These are phyloP conservation scores for Scytalopus superciliaris DNA, from an alignment of 2,113 vertebrate genomes.

Conservation along the genomic window DNA sequence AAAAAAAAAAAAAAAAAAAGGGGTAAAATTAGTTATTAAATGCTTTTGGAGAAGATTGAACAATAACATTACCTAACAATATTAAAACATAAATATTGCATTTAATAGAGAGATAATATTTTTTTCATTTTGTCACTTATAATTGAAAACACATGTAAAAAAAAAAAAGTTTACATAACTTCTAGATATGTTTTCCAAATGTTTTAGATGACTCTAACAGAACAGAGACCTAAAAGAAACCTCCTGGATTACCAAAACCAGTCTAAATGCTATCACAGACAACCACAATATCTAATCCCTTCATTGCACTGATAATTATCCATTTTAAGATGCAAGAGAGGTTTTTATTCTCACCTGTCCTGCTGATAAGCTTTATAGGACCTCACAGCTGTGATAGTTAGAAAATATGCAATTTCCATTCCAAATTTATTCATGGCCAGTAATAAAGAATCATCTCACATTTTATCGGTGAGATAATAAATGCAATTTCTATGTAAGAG, in stretches of 20 bases:
- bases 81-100: background rate
- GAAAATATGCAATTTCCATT: background rate
- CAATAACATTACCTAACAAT: background rate
- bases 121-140: background rate
- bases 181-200: background rate
- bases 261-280: background rate
- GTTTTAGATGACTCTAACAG: background rate
- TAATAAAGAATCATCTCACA: background rate
- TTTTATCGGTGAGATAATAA: background rate
- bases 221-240: background rate
- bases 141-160: background rate
- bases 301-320: background rate
- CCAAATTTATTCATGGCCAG: conserved; percentile 15
- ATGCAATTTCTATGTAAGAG: background rate
- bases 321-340: background rate
- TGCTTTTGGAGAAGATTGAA: background rate
- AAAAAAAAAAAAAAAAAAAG: background rate
- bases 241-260: background rate
- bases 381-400: background rate
- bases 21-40: background rate
- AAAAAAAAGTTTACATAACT: background rate
- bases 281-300: background rate
- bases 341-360: background rate
- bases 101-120: background rate
- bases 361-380: background rate